Conservation (phyloP, 2,113 vertebrate genomes). For the Hippocampus comes region DNA sequence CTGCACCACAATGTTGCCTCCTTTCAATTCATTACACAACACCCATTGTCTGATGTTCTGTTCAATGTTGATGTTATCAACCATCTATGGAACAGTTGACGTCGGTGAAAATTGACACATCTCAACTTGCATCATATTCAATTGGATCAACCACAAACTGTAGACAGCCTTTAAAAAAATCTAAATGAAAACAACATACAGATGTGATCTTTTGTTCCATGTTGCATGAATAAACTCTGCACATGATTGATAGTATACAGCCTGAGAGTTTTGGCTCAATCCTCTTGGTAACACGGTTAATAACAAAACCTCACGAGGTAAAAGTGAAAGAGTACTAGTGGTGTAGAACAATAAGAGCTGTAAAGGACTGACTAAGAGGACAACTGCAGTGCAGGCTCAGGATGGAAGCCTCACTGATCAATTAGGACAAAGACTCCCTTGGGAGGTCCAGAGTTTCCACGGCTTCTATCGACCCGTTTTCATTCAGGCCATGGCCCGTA, state of each 20-base stretch:
- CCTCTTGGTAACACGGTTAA: neutral
- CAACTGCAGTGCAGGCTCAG: slow-evolving; percentile 2
- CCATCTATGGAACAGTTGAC: neutral
- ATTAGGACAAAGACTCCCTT: slow-evolving; percentile 50
- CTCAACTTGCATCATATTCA: neutral
- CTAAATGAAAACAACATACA: neutral
- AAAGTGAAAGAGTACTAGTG: neutral
- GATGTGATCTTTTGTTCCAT: neutral
- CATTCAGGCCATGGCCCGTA: slow-evolving; percentile 29
- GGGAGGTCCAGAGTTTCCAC: slow-evolving; percentile 41
- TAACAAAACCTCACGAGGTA: neutral
- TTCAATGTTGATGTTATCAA: neutral
- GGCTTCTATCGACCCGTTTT: slow-evolving; percentile 43
- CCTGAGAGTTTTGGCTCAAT: neutral
- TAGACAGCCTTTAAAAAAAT: neutral
- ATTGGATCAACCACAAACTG: neutral
- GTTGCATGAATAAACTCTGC: neutral
- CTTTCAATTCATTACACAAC: neutral
- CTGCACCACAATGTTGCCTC: neutral
- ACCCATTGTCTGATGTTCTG: neutral
- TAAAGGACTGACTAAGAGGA: slow-evolving; percentile 18
- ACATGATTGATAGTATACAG: neutral
- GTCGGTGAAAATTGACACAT: neutral
- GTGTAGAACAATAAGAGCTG: neutral
- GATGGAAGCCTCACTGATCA: slow-evolving; percentile 48